Conservation (phyloP, 2,888 invertebrate genomes). For the Drosophila borborema region DNA sequence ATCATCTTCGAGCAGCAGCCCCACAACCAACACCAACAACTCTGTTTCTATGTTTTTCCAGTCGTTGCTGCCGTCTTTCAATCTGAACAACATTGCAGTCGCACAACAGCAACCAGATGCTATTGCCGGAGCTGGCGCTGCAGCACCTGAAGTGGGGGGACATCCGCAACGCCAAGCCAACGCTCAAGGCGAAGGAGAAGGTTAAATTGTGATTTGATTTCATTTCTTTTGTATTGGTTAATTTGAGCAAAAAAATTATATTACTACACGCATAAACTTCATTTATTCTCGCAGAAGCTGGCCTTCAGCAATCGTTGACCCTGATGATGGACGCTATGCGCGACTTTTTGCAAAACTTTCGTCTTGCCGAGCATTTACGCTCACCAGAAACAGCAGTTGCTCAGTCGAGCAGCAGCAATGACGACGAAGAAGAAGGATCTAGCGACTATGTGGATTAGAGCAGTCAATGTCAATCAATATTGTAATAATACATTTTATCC, state of each 20-base stretch:
- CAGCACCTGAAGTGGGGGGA: background rate
- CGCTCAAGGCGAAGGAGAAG: constrained; percentile 61
- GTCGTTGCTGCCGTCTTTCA: constrained; percentile 90
- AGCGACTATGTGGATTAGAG: constrained; percentile 85
- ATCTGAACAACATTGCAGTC: constrained; percentile 78
- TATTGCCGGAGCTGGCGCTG: constrained; percentile 35
- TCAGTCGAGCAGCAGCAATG: constrained; percentile 84
- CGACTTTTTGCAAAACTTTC: constrained; percentile 89
- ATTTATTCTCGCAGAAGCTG: constrained; percentile 56
- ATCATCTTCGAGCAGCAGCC: constrained; percentile 83
- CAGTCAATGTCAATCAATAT: constrained; percentile 36
- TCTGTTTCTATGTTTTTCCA: constrained; percentile 88
- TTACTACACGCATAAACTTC: constrained; percentile 5
- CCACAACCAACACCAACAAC: constrained; percentile 78
- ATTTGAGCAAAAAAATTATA: constrained; percentile 12
- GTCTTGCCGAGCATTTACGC: constrained; percentile 86
- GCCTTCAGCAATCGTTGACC: constrained; percentile 88
- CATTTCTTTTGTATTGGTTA: constrained; percentile 8
- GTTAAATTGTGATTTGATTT: constrained; percentile 43
- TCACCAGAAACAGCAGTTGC: constrained; percentile 80
- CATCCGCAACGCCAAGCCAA: constrained; percentile 12
- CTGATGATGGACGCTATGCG: constrained; percentile 90
- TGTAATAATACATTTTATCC: constrained; percentile 28
- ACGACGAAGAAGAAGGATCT: constrained; percentile 86
- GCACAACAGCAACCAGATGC: constrained; percentile 53